Evolutionary conservation across 1,140 invertebrate species (phyloP), one percentile per base, ranked within the genome.

Genomic region (Meteorus sp.): DNA sequence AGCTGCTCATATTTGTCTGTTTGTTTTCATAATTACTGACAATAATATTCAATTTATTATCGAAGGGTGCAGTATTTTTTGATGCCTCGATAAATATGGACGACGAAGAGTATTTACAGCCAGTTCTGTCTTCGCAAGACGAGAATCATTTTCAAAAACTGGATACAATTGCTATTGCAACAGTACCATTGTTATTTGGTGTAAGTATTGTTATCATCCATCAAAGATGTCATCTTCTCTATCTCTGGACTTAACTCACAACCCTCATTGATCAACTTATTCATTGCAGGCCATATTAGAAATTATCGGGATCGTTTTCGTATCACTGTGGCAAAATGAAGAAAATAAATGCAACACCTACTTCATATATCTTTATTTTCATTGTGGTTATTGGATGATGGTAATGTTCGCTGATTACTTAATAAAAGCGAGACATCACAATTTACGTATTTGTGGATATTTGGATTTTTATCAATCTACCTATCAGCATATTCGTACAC

Each of bases 401-500:
- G 83, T 86, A 39, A 80, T 85, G 77, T 71, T 85, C 11, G 71
- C 83, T 17, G 85, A 88, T 72, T 78, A 84, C 62, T 65, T 85
- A 43, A 71, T 85, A 0, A 85, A 84, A 69, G 69, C 67, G 8
- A 82, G 77, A 56, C 87, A 88, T 68, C 80, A 85, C 62, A 71
- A 77, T 51, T 70, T 88, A 19, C 76, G 86, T 48, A 74, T 87
- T 56, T 81, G 80, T 64, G 86, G 86, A 20, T 88, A 88, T 63
- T 77, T 88, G 53, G 86, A 88, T 25, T 88, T 88, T 67, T 85
- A 87, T 72, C 83, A 85, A 51, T 82, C 83, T 4, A 87, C 84
- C 3, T 81, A 83, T 65, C 77, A 81, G 41, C 82, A 84, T 41
- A 81, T 85, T 58, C 78, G 83, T 55, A 74, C 83, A 33, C 86